Evolutionary conservation across 2,888 invertebrate genomes (phyloP).

Genomic region (Blastobasis adustella): DNA sequence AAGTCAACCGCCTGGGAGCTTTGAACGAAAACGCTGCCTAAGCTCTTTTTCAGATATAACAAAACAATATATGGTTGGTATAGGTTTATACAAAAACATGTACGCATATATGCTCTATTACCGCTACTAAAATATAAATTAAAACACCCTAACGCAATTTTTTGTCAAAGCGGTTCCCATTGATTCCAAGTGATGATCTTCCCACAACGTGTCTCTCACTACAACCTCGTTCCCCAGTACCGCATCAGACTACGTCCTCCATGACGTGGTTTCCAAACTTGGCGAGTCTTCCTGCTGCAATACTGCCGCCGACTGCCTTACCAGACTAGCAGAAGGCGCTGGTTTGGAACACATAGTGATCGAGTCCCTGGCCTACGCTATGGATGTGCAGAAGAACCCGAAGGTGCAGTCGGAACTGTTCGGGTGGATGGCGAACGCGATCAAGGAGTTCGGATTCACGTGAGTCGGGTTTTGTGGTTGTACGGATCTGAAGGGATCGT

Average conservation of each 20-base stretch:
- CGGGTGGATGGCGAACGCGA: slow-evolving; percentile 84
- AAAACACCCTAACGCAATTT: too few relatives aligned
- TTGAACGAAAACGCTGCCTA: too few relatives aligned
- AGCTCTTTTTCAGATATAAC: too few relatives aligned
- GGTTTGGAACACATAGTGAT: slow-evolving; percentile 83
- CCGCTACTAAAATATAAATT: too few relatives aligned
- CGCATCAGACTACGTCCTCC: slow-evolving; percentile 83
- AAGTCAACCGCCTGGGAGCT: too few relatives aligned
- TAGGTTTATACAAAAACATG: too few relatives aligned
- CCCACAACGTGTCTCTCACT: too few relatives aligned
- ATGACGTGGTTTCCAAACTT: slow-evolving; percentile 88
- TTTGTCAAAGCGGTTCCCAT: too few relatives aligned
- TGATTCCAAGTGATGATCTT: too few relatives aligned
- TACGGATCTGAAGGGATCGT: too few relatives aligned
- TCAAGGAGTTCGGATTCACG: slow-evolving; percentile 91
- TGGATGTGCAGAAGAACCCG: slow-evolving; percentile 90
- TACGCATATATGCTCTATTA: too few relatives aligned
- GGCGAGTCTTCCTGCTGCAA: slow-evolving; percentile 89
- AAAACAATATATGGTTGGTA: too few relatives aligned
- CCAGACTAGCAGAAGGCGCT: slow-evolving; percentile 86
- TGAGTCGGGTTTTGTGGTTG: slow-evolving; percentile 56
- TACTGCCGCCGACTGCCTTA: slow-evolving; percentile 78
- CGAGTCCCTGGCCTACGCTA: slow-evolving; percentile 83
- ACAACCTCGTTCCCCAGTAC: slow-evolving; percentile 51
- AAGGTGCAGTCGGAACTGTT: slow-evolving; percentile 92